Evolutionary conservation across 2,113 vertebrate species (phyloP).

Genomic region (Columbina picui): DNA sequence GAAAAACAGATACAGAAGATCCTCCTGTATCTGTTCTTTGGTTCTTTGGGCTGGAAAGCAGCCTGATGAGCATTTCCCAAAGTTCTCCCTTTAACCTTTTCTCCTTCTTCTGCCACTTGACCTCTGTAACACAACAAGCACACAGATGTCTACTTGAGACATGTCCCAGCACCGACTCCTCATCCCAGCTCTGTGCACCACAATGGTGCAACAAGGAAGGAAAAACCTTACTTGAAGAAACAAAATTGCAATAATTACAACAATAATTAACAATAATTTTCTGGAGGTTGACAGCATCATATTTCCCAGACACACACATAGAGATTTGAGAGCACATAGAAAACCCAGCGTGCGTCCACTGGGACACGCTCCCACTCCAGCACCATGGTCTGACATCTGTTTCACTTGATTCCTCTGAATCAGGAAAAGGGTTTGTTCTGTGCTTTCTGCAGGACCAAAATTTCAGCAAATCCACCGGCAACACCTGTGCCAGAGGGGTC

Average conservation of each 20-base stretch:
- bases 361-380: background rate
- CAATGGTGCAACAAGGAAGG: background rate
- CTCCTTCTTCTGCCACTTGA: background rate
- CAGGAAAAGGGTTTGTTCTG: background rate
- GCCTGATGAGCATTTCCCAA: background rate
- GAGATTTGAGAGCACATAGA: background rate
- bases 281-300: background rate
- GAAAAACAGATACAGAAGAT: background rate
- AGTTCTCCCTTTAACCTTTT: background rate
- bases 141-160: no score
- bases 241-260: background rate
- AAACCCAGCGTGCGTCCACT: background rate
- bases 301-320: background rate
- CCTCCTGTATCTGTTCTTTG: background rate
- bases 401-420: background rate
- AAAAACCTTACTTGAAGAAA: background rate
- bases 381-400: background rate
- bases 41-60: background rate
- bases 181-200: background rate
- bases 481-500: background rate
- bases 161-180: background rate
- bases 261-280: background rate
- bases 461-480: background rate
- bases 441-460: background rate
- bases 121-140: background rate